Evolutionary conservation across 2,797 vertebrate genomes (phyloP), one percentile per base, ranked within the genome.

Genomic region (Acridotheres tristis): DNA sequence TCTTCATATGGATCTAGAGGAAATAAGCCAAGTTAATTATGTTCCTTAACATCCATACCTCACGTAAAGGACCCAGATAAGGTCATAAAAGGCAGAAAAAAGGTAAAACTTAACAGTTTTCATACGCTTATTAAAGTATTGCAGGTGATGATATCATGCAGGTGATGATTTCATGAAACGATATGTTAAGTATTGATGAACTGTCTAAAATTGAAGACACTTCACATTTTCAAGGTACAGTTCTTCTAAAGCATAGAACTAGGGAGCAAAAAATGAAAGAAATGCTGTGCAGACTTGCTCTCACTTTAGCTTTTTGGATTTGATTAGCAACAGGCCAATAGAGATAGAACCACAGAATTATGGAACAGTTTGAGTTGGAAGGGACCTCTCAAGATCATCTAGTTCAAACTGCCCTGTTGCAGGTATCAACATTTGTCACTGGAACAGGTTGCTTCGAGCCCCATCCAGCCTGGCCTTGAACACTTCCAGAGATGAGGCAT

Each of bases 1-100:
- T 99, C 98, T 99, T 99, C 99, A 99, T 99, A 96, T 99, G 99
- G 89, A 99, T 99, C 99, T 99, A 36, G 67, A 54, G 84, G 80
- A 96, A 75, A 92, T 7, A 90, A 16, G 20, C 55, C 20, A 81
- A 90, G 17, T 93, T 78, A 95, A 29, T 57, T 15, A 23, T 11
- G 22, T 13, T 78, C 22, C 34, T 42, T n/a, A 58, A 61, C 7
- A 16, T 4, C 3, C 43, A 26, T 13, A 29, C 9, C 32, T 36
- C n/a, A 34, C 2, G 2, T 17, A 10, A 87, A 47, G 5, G 20
- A 92, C 57, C 16, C 34, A 78, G 40, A 16, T 51, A 40, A 20
- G 32, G 43, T 50, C 45, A 76, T 30, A 61, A 3, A 62, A 26
- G 27, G 57, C 40, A 76, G 14, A 58, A 69, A 59, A 63, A 87